Evolutionary conservation across 2,113 vertebrate genomes (phyloP).

Genomic region (Corythornis madagascariensis): DNA sequence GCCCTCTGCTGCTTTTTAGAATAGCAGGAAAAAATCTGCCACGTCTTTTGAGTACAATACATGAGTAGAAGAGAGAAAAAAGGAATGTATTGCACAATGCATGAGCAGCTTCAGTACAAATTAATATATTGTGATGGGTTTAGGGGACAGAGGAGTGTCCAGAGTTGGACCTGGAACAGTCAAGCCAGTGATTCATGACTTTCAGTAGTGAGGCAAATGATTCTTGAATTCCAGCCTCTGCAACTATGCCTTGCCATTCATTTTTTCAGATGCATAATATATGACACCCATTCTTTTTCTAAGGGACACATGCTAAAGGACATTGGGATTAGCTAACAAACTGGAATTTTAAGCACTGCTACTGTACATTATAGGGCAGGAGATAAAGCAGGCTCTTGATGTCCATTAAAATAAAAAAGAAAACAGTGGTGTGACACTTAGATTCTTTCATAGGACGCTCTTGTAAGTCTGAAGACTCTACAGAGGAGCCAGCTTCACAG

Average conservation of each 20-base stretch:
- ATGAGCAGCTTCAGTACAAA: constrained; percentile 12
- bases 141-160: constrained; percentile 3
- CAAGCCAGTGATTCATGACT: constrained; percentile 20
- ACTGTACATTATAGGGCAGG: not conserved
- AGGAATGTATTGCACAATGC: constrained; percentile 29
- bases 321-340: not conserved
- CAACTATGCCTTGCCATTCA: constrained; percentile 4
- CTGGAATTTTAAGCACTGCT: not conserved
- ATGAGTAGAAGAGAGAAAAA: not conserved
- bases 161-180: constrained; percentile 33
- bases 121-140: constrained; percentile 17
- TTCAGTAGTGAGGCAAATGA: constrained; percentile 25
- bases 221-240: constrained; percentile 25
- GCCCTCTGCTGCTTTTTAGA: not conserved
- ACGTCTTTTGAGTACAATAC: not conserved
- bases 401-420: not conserved
- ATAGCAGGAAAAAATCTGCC: not conserved
- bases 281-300: not conserved
- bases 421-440: not conserved
- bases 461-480: not conserved
- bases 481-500: constrained; percentile 1
- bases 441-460: not conserved
- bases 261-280: constrained; percentile 18
- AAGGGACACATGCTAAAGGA: not conserved
- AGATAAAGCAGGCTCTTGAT: not conserved